Base-by-base conservation (phyloP, 2,797 vertebrate species). In the Arremon aurantiirostris region DNA sequence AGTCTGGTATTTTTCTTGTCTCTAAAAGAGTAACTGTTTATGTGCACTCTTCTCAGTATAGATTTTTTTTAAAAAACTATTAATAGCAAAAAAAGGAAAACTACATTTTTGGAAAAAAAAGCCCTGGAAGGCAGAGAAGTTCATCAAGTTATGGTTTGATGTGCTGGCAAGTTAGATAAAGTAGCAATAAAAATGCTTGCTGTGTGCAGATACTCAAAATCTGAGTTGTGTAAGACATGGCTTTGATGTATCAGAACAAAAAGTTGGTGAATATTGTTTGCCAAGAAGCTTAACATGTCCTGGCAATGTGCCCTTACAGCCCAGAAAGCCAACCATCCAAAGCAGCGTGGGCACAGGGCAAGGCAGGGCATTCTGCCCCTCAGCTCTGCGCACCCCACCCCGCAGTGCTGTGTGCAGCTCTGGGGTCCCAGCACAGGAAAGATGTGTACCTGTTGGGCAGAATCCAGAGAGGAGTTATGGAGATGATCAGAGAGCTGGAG, bases 341-440 rank as follows among this genome's bases (percentile, higher is more conserved):
- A 57, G 37, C 24, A 56, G 14, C 0, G 0, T 52, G 52, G 10
- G 1, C 42, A 34, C 21, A 77, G n/a, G 39, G 30, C 0, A 0
- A 64, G n/a, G 28, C 2, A 20, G 10, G n/a, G 27, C 12, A 34
- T 52, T 52, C 71, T 64, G 6, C 14, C 50, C 42, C 17, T 56
- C 30, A 6, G 11, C 12, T 49, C 23, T 56, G 32, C 28, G 14
- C 47, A n/a, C n/a, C n/a, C n/a, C n/a, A n/a, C 26, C 32, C 42
- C 37, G 35, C 2, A 42, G 19, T 10, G 32, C 50, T 39, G 17
- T 3, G 3, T 50, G 32, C 37, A 44, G 27, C 42, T 42, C 35
- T 76, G 63, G 32, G 23, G 20, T 28, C 10, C 37, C 24, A 57
- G 37, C 50, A 70, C 9, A 56, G 20, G 27, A 12, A 18, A 37